Conservation (phyloP, 2,113 vertebrate species). For the Bothrops jararaca region DNA sequence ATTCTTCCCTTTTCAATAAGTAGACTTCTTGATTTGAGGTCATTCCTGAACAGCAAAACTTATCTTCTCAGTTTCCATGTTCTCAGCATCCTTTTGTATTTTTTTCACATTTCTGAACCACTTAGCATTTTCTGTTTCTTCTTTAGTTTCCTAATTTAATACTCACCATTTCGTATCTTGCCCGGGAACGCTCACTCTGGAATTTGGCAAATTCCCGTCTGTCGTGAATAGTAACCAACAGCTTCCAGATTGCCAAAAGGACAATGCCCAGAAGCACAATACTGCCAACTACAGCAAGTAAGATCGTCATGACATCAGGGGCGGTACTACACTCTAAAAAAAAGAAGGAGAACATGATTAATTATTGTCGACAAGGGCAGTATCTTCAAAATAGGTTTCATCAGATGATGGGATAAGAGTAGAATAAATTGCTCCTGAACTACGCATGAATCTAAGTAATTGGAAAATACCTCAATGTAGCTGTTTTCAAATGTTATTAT, state of each 20-base stretch:
- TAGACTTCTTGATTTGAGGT: background rate
- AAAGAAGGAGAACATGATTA: background rate
- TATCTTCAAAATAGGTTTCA: background rate
- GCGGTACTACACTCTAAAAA: constrained; percentile 80
- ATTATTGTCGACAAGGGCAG: accelerated
- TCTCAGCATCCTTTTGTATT: background rate
- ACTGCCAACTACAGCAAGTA: constrained; percentile 86
- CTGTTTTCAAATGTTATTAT: constrained; percentile 21
- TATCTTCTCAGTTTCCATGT: background rate
- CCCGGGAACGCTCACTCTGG: constrained; percentile 88
- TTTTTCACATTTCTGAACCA: accelerated
- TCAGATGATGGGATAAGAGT: accelerated
- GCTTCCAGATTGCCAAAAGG: constrained; percentile 88
- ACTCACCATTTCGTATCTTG: constrained; percentile 93
- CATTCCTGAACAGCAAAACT: background rate
- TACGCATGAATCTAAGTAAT: background rate
- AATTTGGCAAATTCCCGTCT: constrained; percentile 88
- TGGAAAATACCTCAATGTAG: background rate
- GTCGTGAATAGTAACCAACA: constrained; percentile 93
- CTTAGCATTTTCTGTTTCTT: accelerated
- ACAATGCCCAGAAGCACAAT: constrained; percentile 86
- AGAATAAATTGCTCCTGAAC: background rate
- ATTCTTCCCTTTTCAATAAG: background rate
- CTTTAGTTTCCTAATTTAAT: accelerated
- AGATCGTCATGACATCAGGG: constrained; percentile 79